Evolutionary conservation across 2,113 vertebrate genomes (phyloP), one percentile per base, ranked within the genome.

Genomic region (Hylia prasina): DNA sequence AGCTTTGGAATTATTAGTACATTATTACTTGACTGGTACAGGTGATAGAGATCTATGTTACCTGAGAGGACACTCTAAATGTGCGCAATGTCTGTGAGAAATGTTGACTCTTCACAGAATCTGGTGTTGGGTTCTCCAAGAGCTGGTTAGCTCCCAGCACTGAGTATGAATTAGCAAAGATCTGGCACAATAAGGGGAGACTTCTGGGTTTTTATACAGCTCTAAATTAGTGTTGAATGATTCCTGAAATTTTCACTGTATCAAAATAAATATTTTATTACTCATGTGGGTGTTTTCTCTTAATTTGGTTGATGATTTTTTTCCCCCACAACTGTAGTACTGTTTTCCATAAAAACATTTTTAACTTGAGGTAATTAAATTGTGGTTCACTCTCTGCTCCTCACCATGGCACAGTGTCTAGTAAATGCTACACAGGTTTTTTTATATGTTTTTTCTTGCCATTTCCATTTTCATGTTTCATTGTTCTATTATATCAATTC

Each of bases 251-350:
- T 68, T 84, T 45, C 31, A 45, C 42, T 50, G 7, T 10, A 19
- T 65, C n/a, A 50, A 33, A 60, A 39, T 80, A 30, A 2, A 30
- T 60, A 64, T 82, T 87, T 68, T 75, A 39, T 58, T 71, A 56
- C 3, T 45, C 13, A 37, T n/a, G 27, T 18, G 7, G 6, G 25
- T 48, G 27, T 13, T 82, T 94, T 77, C 40, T 83, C 10, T 82
- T 91, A 30, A 53, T 66, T 42, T 53, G 37, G 2, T 57, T 5
- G 2, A n/a, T 28, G 19, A n/a, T 40, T 15, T 50, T 50, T 35
- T 4, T 0, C 2, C 33, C 10, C 4, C 33, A 25, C 7, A 57
- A 15, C 2, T 45, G 3, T 45, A 45, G 15, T 3, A 60, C 10
- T 65, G 11, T 22, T 89, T 88, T 65, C 17, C 15, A 31, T 51